Conservation (phyloP, 2,797 vertebrate species). For the Gastrophryne carolinensis region DNA sequence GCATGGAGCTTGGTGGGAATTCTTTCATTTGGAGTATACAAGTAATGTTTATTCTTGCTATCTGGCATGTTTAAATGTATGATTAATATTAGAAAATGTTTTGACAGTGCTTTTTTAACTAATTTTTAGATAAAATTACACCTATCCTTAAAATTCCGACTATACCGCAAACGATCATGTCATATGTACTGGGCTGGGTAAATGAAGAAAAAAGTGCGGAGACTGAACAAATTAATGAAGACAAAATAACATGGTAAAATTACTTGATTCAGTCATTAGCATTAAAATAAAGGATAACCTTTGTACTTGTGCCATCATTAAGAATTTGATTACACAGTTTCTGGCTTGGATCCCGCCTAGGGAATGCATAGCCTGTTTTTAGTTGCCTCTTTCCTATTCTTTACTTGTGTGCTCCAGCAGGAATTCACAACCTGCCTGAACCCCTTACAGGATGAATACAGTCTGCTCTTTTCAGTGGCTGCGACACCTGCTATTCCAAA, state of each 20-base stretch:
- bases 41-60: too few relatives aligned
- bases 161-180: too few relatives aligned
- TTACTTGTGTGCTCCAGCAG: conserved; percentile 65
- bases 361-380: conserved; percentile 4
- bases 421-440: conserved; percentile 55
- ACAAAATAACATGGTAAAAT: background rate
- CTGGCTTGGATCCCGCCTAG: conserved; percentile 60
- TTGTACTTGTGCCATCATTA: conserved; percentile 52
- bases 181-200: too few relatives aligned
- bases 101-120: too few relatives aligned
- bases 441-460: conserved; percentile 61
- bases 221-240: conserved; percentile 7
- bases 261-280: conserved; percentile 28
- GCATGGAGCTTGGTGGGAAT: too few relatives aligned
- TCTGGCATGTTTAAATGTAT: too few relatives aligned
- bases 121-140: too few relatives aligned
- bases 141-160: too few relatives aligned
- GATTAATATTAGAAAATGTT: too few relatives aligned
- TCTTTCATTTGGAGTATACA: too few relatives aligned
- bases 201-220: background rate
- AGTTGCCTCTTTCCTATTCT: conserved; percentile 42
- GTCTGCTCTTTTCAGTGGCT: conserved; percentile 69
- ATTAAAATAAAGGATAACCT: conserved; percentile 46
- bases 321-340: conserved; percentile 58
- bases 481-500: conserved; percentile 68